A percentile compares a stretch with the other conserved stretches of the same genome.
Evolutionary conservation across 1,140 invertebrate species (phyloP).

Genomic region (Dendroctonus valens): DNA sequence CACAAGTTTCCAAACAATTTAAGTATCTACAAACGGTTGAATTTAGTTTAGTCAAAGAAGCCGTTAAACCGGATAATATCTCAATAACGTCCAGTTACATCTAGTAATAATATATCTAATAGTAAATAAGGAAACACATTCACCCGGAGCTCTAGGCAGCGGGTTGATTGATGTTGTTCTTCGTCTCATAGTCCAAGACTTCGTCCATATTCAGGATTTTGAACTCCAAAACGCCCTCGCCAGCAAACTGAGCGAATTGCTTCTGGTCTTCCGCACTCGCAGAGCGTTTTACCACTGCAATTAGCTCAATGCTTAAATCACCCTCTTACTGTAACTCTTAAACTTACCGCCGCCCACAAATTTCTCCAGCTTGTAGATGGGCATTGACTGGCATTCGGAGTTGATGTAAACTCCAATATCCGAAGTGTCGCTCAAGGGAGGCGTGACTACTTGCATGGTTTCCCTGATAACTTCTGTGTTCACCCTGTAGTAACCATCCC

Average conservation of each 20-base stretch:
- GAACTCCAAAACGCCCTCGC: slow-evolving; percentile 69
- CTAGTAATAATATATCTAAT: no score
- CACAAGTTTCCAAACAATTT: no score
- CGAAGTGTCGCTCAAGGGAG: slow-evolving; percentile 66
- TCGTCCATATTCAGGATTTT: slow-evolving; percentile 69
- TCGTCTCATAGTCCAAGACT: slow-evolving; percentile 49
- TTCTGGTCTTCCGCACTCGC: slow-evolving; percentile 53
- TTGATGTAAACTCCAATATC: slow-evolving; percentile 68
- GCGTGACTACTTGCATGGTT: slow-evolving; percentile 73
- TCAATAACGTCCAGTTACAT: no score
- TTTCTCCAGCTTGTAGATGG: slow-evolving; percentile 73
- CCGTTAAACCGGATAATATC: no score
- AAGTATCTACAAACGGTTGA: no score
- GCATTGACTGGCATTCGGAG: slow-evolving; percentile 66
- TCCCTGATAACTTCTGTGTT: slow-evolving; percentile 74
- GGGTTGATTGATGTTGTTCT: slow-evolving; percentile 5
- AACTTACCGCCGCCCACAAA: slow-evolving; percentile 56
- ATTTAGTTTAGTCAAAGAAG: no score
- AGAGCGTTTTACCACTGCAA: slow-evolving; percentile 72
- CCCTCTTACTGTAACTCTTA: neutral
- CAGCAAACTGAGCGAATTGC: slow-evolving; percentile 74
- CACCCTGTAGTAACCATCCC: slow-evolving; percentile 79
- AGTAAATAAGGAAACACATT: no score
- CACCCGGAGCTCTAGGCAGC: no score
- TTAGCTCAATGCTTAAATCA: slow-evolving; percentile 6